phyloP scores from a whole-genome alignment of 1,140 invertebrate species.

The Schlechtendalia chinensis region DNA sequence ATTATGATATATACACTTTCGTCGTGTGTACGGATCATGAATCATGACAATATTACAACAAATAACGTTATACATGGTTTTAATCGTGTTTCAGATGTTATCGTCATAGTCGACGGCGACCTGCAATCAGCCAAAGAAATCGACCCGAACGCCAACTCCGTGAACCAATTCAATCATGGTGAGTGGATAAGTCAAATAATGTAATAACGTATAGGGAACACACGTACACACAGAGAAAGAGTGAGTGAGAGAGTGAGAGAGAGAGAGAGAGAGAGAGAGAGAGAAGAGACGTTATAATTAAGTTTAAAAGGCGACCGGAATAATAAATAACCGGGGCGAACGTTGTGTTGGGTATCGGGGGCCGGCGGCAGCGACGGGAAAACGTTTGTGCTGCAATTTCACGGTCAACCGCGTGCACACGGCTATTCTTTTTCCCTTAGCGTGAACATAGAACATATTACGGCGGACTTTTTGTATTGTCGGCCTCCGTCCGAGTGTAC shows the following conservation, averaged over 20 bases:
- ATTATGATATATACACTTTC: too few relatives aligned
- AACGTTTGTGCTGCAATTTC: constrained; percentile 38
- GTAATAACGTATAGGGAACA: too few relatives aligned
- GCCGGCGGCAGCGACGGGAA: neutral
- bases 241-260: too few relatives aligned
- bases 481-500: neutral
- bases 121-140: constrained; percentile 2
- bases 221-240: neutral
- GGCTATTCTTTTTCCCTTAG: neutral
- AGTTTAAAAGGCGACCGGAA: constrained; percentile 6
- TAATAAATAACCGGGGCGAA: neutral
- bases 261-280: too few relatives aligned
- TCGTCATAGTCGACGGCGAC: neutral
- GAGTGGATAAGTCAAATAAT: too few relatives aligned
- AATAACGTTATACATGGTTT: too few relatives aligned
- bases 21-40: too few relatives aligned
- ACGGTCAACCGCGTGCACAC: constrained; percentile 28
- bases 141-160: constrained; percentile 35
- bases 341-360: neutral
- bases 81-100: constrained; percentile 1
- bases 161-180: constrained; percentile 37
- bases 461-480: neutral
- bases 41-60: too few relatives aligned
- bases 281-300: constrained; percentile 31
- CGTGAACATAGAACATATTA: neutral